Conservation (phyloP, 2,113 vertebrate species). For the Turnix velox region DNA sequence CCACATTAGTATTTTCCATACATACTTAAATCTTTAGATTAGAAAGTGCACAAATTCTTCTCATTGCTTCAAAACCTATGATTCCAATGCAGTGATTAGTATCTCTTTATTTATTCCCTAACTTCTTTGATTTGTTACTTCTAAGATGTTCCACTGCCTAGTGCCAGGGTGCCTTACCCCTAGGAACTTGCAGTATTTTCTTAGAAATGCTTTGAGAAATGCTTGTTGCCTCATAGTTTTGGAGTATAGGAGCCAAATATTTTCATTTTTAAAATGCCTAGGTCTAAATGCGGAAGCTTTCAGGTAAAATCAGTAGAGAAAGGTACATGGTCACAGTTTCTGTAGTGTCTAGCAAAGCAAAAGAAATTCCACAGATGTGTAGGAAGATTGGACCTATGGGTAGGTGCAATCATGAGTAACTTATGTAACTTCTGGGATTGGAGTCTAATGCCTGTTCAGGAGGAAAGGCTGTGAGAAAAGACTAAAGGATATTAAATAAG, state of each 20-base stretch:
- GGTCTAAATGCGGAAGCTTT: not conserved
- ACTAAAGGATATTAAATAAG: not conserved
- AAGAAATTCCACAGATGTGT: not conserved
- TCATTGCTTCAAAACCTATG: not conserved
- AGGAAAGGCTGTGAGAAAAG: not conserved
- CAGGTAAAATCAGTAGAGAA: not conserved
- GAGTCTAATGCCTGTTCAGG: not conserved
- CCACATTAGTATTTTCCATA: not conserved
- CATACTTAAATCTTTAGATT: not conserved
- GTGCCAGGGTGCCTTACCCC: not conserved
- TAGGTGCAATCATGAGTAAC: not conserved
- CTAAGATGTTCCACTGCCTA: not conserved
- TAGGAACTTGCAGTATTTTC: not conserved
- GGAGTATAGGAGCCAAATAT: not conserved
- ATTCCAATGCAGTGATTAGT: not conserved
- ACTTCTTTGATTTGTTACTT: not conserved
- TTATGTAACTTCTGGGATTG: not conserved
- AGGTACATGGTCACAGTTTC: not conserved
- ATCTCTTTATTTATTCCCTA: too few species aligned
- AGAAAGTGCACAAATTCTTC: not conserved
- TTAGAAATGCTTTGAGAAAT: not conserved
- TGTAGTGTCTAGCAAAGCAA: fast-evolving
- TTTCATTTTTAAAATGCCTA: not conserved
- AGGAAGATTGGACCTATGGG: not conserved
- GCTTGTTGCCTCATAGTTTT: not conserved